Percentiles rank a stretch among this genome's conserved stretches.
These are phyloP conservation scores for Chitala chitala DNA, from an alignment of 2,113 vertebrate species.

Conservation along the genomic window DNA sequence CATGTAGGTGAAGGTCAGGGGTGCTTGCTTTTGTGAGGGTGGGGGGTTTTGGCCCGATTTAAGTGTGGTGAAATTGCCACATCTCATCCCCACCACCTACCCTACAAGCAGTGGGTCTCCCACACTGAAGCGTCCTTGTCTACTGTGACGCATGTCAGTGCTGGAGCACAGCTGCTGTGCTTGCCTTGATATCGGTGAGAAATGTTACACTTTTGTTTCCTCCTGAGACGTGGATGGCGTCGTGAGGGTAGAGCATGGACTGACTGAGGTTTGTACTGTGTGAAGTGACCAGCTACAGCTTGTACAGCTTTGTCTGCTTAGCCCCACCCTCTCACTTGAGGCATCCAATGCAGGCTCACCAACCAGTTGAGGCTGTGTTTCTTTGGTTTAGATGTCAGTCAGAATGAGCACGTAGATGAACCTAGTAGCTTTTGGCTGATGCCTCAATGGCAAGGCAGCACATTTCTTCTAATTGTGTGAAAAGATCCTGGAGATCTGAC, in stretches of 20 bases:
- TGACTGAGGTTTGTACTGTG: neutral
- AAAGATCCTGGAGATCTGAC: neutral
- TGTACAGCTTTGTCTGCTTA: neutral
- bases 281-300: neutral
- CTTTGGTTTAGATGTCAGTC: neutral
- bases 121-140: too few species aligned
- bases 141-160: too few species aligned
- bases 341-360: neutral
- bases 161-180: too few species aligned
- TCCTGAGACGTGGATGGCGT: neutral
- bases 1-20: slow-evolving; percentile 26
- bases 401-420: neutral
- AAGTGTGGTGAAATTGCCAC: slow-evolving; percentile 32
- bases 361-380: neutral
- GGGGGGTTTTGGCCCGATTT: slow-evolving; percentile 29
- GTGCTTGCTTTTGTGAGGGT: slow-evolving; percentile 37
- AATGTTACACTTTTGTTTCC: slow-evolving; percentile 1
- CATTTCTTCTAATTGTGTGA: too few species aligned
- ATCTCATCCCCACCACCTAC: slow-evolving; percentile 20
- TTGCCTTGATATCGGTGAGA: neutral
- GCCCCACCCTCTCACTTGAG: neutral
- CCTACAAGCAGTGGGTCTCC: too few species aligned
- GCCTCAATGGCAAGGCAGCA: too few species aligned
- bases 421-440: neutral
- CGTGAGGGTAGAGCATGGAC: neutral